Conservation (phyloP, 2,888 invertebrate genomes). For the Scaptomyza reducta region DNA sequence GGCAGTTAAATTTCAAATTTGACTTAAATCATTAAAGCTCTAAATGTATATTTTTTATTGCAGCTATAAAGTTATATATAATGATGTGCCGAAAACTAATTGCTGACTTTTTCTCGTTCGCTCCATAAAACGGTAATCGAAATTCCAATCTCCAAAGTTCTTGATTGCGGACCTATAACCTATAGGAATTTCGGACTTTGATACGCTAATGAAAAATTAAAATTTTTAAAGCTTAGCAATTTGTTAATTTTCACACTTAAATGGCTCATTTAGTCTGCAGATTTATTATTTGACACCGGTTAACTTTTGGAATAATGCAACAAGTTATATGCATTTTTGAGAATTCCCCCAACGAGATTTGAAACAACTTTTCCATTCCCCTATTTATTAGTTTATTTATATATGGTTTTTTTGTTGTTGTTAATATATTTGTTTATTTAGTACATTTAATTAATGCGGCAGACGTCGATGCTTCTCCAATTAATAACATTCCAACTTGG, state of each 20-base stretch:
- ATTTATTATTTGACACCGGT: constrained; percentile 10
- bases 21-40: constrained; percentile 39
- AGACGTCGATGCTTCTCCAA: constrained; percentile 48
- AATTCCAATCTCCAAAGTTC: constrained; percentile 7
- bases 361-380: neutral
- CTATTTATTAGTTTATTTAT: constrained; percentile 5
- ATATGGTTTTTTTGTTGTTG: neutral
- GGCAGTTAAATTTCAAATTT: constrained; percentile 24
- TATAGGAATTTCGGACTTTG: constrained; percentile 7
- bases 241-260: constrained; percentile 27
- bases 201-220: neutral
- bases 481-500: constrained; percentile 69
- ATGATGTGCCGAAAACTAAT: constrained; percentile 74
- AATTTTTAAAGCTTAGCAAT: neutral
- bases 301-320: constrained; percentile 21
- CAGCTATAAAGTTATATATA: constrained; percentile 13
- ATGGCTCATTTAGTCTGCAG: constrained; percentile 17
- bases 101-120: constrained; percentile 30
- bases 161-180: constrained; percentile 1
- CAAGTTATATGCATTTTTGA: constrained; percentile 7
- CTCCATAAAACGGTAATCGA: constrained; percentile 35
- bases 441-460: constrained; percentile 66
- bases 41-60: constrained; percentile 44
- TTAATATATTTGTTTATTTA: constrained; percentile 64
- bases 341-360: neutral